Base-by-base conservation (phyloP, 2,113 vertebrate species). In the Daboia siamensis region DNA sequence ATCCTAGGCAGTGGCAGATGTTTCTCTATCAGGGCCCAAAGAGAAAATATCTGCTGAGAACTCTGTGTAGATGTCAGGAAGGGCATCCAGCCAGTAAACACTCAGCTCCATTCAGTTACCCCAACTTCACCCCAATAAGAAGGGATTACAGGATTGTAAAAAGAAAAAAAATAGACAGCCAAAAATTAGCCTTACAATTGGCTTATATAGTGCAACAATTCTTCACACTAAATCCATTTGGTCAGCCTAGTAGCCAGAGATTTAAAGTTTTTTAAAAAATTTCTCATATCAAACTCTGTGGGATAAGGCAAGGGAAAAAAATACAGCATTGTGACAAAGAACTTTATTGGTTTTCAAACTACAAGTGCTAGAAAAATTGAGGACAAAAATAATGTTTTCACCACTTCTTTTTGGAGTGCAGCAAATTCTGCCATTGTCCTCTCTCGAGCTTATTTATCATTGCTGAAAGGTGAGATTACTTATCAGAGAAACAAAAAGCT, bases 111-210 rank as follows among this genome's bases (percentile, higher is more conserved):
- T 64, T 64, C 61, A 69, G 64, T 69, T 4, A 12, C 29, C 13
- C 64, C 64, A 69, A 6, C 64, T 69, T 29, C 64, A 33, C 13
- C 64, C 64, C 64, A 69, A 69, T 69, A 69, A 69, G 6, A 33
- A 69, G 13, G 61, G 12, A n/a, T 69, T 69, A 15, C 61, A 69
- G 29, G 64, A 5, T 17, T 3, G 1, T 33, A 33, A 69, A 69
- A 69, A 13, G 29, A 17, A 33, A 33, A 69, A 69, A 69, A 69
- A 13, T 33, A 33, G 64, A 97, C 98, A 97, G 97, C 97, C 98
- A 98, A 96, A 98, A 98, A 97, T 98, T 98, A 98, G 98, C 98
- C 97, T 98, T 98, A 98, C 98, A 98, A 97, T 98, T 97, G 96
- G 97, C 97, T 97, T 98, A 96, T 96, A 97, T 97, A 97, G 98